phyloP scores from a whole-genome alignment of 2,113 vertebrate species.

The Australoheros scitulus region DNA sequence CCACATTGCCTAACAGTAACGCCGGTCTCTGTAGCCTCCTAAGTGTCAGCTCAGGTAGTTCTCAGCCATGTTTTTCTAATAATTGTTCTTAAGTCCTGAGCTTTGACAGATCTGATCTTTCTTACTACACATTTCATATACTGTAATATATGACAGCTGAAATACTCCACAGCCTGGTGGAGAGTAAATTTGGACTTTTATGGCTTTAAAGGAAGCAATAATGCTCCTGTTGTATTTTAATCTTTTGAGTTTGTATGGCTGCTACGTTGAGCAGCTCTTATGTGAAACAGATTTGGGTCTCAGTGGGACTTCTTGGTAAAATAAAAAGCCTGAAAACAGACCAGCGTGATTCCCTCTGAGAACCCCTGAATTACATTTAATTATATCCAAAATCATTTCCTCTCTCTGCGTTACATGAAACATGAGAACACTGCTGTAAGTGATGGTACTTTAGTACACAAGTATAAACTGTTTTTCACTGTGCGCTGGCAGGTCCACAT shows the following conservation, averaged over 20 bases:
- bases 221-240: neutral
- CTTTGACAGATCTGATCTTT: too few species aligned
- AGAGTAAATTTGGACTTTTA: neutral
- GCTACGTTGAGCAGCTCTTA: neutral
- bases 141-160: too few species aligned
- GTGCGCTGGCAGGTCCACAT: slow-evolving; percentile 85
- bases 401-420: neutral
- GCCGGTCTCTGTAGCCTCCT: too few species aligned
- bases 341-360: neutral
- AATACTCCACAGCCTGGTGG: too few species aligned
- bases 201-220: fast-evolving
- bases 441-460: neutral
- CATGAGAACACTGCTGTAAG: neutral
- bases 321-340: neutral
- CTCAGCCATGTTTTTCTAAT: too few species aligned
- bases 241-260: fast-evolving
- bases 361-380: neutral
- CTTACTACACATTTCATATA: too few species aligned
- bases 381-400: too few species aligned
- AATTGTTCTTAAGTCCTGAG: too few species aligned
- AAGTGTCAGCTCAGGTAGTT: too few species aligned
- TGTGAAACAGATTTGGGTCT: neutral
- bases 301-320: neutral
- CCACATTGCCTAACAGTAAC: too few species aligned
- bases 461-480: neutral